Base-by-base conservation (phyloP, 2,888 invertebrate genomes). In the Melikaiella ostensackeni region DNA sequence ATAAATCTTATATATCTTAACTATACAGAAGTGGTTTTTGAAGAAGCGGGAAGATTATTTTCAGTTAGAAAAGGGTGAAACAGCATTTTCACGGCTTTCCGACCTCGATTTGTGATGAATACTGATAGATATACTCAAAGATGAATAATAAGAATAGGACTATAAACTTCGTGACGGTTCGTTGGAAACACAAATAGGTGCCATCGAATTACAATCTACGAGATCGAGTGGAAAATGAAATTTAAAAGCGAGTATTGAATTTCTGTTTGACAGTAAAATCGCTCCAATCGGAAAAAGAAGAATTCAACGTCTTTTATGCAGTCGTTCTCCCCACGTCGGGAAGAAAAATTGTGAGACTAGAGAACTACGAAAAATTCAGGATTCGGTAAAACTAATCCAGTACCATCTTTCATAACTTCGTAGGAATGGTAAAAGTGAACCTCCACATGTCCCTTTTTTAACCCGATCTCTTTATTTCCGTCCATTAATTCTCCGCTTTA, bases 341-440 rank as follows among this genome's bases (percentile, higher is more conserved):
- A 66, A 46, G 70, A 70, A 55, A 70, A 70, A 70, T 70, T n/a
- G 50, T 50, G 50, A 70, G 55, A 70, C 50, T 33, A 55, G 27
- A 50, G 70, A 50, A 70, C 50, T 55, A 30, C n/a, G 70, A 70
- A 46, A 70, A 70, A 70, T 70, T 70, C 70, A 50, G 50, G 70
- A 50, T 70, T 70, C 50, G n/a, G n/a, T 33, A 11, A 70, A 70
- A 70, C 50, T 70, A 70, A 70, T 70, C 30, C 21, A 30, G 70
- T 50, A 50, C 70, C 50, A 70, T 70, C 70, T 70, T 70, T 70
- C 70, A 70, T 70, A 70, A 70, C 70, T 70, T 55, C 9, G 11
- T n/a, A 70, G 2, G 6, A 24, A 50, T 21, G 30, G 35, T 66
- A 16, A 16, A 8, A 46, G 19, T 46, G 46, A 50, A 33, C 30